A percentile compares a stretch with the other conserved stretches of the same genome.
Conservation (phyloP, 2,888 invertebrate genomes). For the Orthosia gracilis region DNA sequence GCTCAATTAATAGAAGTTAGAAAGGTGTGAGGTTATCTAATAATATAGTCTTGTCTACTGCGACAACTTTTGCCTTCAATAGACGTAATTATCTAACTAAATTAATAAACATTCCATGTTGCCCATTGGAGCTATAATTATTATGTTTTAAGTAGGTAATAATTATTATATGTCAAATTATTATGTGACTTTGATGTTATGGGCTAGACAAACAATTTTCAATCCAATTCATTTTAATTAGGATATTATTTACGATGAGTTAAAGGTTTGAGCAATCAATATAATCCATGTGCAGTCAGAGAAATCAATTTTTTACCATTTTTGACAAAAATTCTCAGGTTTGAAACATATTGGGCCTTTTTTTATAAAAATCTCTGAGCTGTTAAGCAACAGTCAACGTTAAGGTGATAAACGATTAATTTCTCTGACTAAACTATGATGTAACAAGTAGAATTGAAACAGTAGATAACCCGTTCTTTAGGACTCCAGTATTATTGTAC, state of each 20-base stretch:
- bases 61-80: conserved; percentile 14
- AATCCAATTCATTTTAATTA: neutral
- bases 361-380: too few species aligned
- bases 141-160: neutral
- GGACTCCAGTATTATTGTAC: conserved; percentile 24
- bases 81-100: conserved; percentile 20
- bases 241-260: neutral
- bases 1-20: conserved; percentile 47
- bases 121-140: conserved; percentile 6
- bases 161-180: neutral
- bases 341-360: too few species aligned
- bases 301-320: too few species aligned
- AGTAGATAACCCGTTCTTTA: neutral
- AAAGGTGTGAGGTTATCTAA: conserved; percentile 47
- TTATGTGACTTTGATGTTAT: neutral
- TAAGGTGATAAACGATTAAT: neutral
- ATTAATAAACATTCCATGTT: conserved; percentile 11
- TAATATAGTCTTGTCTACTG: conserved; percentile 8
- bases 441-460: neutral
- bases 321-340: neutral
- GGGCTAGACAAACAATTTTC: neutral
- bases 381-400: neutral
- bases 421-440: neutral
- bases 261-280: neutral
- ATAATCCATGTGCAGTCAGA: neutral